These are phyloP conservation scores for Hyles vespertilio DNA, from an alignment of 1,140 invertebrate species.

Conservation along the genomic window DNA sequence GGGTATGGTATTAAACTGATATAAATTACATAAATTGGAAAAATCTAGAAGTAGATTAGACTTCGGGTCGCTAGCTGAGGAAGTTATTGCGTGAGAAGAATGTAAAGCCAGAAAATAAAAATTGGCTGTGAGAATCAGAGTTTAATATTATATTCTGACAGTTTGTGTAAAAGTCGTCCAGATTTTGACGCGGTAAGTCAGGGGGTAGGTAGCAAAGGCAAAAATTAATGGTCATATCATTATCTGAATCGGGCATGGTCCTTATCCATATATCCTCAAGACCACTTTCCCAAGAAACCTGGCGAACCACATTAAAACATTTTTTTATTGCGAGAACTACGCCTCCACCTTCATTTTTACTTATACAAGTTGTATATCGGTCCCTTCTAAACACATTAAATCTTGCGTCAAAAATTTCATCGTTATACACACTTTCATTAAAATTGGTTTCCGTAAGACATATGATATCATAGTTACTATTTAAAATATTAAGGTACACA, in stretches of 20 bases:
- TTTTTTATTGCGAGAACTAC: constrained; percentile 13
- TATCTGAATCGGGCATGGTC: neutral
- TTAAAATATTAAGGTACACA: constrained; percentile 13
- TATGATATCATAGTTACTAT: constrained; percentile 10
- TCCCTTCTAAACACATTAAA: constrained; percentile 23
- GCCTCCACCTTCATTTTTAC: constrained; percentile 20
- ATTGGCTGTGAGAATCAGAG: neutral
- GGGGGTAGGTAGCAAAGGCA: constrained; percentile 2
- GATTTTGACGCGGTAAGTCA: too few species aligned
- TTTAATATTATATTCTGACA: neutral
- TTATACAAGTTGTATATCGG: constrained; percentile 4
- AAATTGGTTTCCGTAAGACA: constrained; percentile 26
- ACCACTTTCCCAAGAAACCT: constrained; percentile 10
- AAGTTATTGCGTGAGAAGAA: too few species aligned
- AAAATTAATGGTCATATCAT: neutral
- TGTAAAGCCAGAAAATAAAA: neutral
- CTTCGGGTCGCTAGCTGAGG: too few species aligned
- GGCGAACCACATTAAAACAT: constrained; percentile 13
- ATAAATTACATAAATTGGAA: too few species aligned
- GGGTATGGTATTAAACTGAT: too few species aligned
- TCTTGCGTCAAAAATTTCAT: constrained; percentile 19
- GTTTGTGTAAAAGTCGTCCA: too few species aligned
- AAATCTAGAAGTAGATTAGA: too few species aligned
- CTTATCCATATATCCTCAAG: constrained; percentile 5
- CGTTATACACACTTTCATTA: constrained; percentile 15